These are phyloP conservation scores for Orthosia gothica DNA, from an alignment of 2,888 invertebrate species.

Conservation along the genomic window DNA sequence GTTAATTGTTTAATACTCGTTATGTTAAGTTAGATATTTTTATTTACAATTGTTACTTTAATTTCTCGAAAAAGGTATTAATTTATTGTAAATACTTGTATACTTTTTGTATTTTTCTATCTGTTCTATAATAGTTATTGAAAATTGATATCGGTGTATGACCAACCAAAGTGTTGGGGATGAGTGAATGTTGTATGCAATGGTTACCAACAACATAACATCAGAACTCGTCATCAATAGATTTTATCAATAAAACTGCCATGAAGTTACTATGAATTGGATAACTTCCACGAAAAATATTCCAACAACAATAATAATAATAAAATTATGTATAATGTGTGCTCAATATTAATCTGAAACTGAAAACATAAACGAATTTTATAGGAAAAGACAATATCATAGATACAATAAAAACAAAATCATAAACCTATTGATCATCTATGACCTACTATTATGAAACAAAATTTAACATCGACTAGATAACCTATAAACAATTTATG, in stretches of 20 bases:
- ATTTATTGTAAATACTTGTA: constrained; percentile 70
- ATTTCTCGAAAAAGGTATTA: constrained; percentile 69
- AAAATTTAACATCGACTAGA: constrained; percentile 37
- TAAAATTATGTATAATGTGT: constrained; percentile 39
- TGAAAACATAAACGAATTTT: constrained; percentile 64
- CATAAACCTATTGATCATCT: too few relatives aligned
- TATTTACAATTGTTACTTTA: constrained; percentile 70
- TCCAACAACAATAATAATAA: constrained; percentile 42
- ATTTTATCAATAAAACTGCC: constrained; percentile 48
- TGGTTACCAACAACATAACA: constrained; percentile 37
- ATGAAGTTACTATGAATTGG: constrained; percentile 32
- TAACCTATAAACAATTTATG: constrained; percentile 11
- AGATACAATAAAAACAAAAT: constrained; percentile 51
- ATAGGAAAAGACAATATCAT: constrained; percentile 63
- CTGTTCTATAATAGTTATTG: constrained; percentile 48
- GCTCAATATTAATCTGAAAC: constrained; percentile 65
- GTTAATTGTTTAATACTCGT: constrained; percentile 65
- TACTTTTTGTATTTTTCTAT: constrained; percentile 62
- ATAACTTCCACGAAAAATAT: constrained; percentile 22
- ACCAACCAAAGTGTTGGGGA: constrained; percentile 39
- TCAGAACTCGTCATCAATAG: constrained; percentile 23
- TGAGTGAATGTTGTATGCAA: constrained; percentile 41
- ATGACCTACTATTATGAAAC: constrained; percentile 27
- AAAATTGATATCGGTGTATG: constrained; percentile 40
- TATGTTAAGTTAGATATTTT: constrained; percentile 63